Evolutionary conservation across 2,797 vertebrate genomes (phyloP).

Genomic region (Chiroxiphia lanceolata): DNA sequence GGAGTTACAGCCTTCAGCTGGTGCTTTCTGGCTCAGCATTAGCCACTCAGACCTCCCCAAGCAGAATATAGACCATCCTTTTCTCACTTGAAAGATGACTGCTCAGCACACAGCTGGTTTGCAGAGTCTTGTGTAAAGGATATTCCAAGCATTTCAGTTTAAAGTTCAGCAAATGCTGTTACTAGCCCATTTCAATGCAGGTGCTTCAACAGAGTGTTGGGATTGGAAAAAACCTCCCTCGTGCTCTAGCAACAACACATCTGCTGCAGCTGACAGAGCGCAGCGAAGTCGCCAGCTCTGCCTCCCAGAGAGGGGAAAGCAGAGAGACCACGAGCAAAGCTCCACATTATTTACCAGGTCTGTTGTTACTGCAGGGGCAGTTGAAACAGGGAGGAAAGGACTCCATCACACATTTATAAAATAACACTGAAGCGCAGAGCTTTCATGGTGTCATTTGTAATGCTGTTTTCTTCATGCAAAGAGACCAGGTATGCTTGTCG

Average conservation of each 20-base stretch:
- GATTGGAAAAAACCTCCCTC: background rate
- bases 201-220: background rate
- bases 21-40: background rate
- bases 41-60: background rate
- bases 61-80: background rate
- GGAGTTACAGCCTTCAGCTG: background rate
- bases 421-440: background rate
- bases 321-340: background rate
- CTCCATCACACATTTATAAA: background rate
- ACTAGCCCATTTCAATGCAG: background rate
- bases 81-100: background rate
- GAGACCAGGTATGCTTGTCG: background rate
- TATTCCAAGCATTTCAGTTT: background rate
- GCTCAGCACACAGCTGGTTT: background rate
- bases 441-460: background rate
- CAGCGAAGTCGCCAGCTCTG: accelerated
- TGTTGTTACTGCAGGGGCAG: background rate
- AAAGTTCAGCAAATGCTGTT: background rate
- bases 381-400: background rate
- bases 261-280: background rate
- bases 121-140: background rate
- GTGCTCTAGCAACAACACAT: background rate
- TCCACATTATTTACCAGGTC: accelerated
- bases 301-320: background rate
- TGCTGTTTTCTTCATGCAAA: background rate